Evolutionary conservation across 2,113 vertebrate species (phyloP), one percentile per base, ranked within the genome.

Genomic region (Chaetops frenatus): DNA sequence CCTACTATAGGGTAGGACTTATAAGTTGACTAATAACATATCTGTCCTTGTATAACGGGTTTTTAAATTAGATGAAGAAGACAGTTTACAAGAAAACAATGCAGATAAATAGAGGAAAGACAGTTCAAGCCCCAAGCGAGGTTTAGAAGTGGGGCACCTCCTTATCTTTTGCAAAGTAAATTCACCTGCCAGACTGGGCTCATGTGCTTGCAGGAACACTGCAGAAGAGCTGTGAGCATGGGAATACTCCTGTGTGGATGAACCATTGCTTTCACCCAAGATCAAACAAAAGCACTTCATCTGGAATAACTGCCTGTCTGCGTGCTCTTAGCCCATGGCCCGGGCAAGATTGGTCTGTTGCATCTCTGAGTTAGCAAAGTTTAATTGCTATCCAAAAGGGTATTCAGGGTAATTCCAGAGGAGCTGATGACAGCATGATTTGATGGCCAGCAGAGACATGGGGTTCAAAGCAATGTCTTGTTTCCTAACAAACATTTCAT

Each of bases 201-300:
- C 0, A 0, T 91, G 69, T 56, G 21, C 88, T 90, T 0, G 0
- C 65, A 76, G 50, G 65, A 89, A 0, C 0, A 0, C 18, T 66
- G 80, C 64, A 61, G 86, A 54, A 62, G 65, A 56, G 81, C 38
- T 3, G 2, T 60, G 44, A 89, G 44, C 77, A 69, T 89, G 87
- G 79, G 72, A 81, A 60, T 76, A 20, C 14, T 84, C 27, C 47
- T 60, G 44, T 87, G 70, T 71, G 81, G 58, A 47, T 6, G 4
- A 84, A 15, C 33, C 24, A 38, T 12, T 71, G 65, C 45, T 64
- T 87, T 89, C 65, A 60, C 35, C 67, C 16, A 45, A 57, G 67
- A 89, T 20, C 44, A 60, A 89, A n/a, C 56, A 81, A 16, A 57
- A 76, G 45, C 45, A 23, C 36, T 81, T 15, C 23, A 23, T 53